Conservation (phyloP, 2,797 vertebrate species). For the Microcaecilia unicolor region DNA sequence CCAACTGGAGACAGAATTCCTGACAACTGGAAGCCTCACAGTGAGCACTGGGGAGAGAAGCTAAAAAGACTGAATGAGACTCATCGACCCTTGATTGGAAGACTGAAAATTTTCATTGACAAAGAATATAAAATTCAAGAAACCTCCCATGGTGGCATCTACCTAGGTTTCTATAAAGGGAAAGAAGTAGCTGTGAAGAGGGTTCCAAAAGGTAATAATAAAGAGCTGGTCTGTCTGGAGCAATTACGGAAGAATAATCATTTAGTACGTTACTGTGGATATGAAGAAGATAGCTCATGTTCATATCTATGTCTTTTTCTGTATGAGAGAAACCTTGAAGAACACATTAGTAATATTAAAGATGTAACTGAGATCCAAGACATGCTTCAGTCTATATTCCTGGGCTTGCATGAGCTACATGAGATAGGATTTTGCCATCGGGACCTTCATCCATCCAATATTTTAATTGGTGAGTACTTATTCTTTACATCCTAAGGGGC, state of each 20-base stretch:
- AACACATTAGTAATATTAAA: not conserved
- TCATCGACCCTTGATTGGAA: slow-evolving; percentile 29
- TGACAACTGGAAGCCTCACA: slow-evolving; percentile 25
- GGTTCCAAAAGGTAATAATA: not conserved
- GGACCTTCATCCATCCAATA: slow-evolving; percentile 40
- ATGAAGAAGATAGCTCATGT: slow-evolving; percentile 5
- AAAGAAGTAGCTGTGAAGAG: slow-evolving; percentile 46
- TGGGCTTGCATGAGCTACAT: slow-evolving; percentile 39
- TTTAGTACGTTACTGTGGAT: slow-evolving; percentile 35
- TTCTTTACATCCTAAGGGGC: too few relatives aligned
- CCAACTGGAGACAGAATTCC: not conserved
- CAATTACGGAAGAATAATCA: not conserved
- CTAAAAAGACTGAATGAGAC: slow-evolving; percentile 21
- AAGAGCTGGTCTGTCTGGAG: slow-evolving; percentile 27
- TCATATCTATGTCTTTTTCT: slow-evolving; percentile 44
- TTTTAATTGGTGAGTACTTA: slow-evolving; percentile 46
- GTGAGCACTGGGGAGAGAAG: slow-evolving; percentile 24
- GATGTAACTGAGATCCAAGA: not conserved
- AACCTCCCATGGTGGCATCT: slow-evolving; percentile 34
- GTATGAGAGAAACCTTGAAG: slow-evolving; percentile 44
- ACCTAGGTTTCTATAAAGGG: slow-evolving; percentile 35
- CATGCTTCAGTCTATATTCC: slow-evolving; percentile 32
- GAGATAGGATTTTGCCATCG: slow-evolving; percentile 24
- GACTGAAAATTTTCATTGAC: slow-evolving; percentile 34
- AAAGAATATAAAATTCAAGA: slow-evolving; percentile 26